Conservation (phyloP, 2,888 invertebrate species). For the Leucania comma region DNA sequence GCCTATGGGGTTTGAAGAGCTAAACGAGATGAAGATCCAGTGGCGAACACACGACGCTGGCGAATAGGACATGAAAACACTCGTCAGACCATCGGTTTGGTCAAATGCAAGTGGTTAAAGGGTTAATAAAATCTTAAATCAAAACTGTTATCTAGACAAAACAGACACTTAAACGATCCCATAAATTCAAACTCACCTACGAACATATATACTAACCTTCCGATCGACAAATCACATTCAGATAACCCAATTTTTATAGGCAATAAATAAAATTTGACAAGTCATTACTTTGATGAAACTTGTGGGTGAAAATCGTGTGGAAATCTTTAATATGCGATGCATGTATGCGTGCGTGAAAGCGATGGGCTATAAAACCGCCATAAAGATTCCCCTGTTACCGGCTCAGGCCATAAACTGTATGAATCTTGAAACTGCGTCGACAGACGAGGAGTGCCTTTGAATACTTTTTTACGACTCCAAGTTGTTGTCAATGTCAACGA, state of each 20-base stretch:
- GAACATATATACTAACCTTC: constrained; percentile 32
- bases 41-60: too few relatives aligned
- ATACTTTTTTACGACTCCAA: constrained; percentile 55
- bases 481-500: constrained; percentile 43
- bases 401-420: constrained; percentile 56
- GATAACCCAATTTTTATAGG: constrained; percentile 53
- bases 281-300: constrained; percentile 55
- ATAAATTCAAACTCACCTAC: constrained; percentile 23
- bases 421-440: constrained; percentile 55
- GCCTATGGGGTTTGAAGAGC: too few relatives aligned
- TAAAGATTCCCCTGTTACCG: constrained; percentile 60
- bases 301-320: constrained; percentile 34
- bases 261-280: constrained; percentile 63
- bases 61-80: too few relatives aligned
- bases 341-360: constrained; percentile 59
- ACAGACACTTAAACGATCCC: neutral
- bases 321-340: constrained; percentile 57
- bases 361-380: constrained; percentile 62
- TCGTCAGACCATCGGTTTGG: too few relatives aligned
- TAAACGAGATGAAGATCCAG: too few relatives aligned
- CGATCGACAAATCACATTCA: constrained; percentile 47
- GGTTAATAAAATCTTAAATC: neutral
- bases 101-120: too few relatives aligned
- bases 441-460: constrained; percentile 35
- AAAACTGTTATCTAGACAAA: neutral